These are phyloP conservation scores for Chaetodon trifascialis DNA, from an alignment of 2,113 vertebrate genomes.

Conservation along the genomic window DNA sequence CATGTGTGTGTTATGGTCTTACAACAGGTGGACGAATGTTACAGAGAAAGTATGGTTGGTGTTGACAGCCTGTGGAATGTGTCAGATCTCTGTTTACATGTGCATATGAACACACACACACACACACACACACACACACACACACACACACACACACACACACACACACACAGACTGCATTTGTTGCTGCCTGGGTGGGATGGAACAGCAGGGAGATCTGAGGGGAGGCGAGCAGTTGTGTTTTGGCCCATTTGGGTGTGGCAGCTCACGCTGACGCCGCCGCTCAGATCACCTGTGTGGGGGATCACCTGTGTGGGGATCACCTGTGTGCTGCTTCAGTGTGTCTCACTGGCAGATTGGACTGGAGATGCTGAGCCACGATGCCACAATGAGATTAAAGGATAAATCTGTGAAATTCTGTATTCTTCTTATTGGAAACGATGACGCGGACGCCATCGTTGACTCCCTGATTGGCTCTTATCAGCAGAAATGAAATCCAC, in stretches of 20 bases:
- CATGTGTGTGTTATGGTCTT: conserved; percentile 17
- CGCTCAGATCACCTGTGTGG: background rate
- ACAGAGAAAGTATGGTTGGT: conserved; percentile 63
- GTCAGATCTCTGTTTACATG: conserved; percentile 75
- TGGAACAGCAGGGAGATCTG: conserved; percentile 77
- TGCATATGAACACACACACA: conserved; percentile 62
- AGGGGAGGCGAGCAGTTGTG: conserved; percentile 71
- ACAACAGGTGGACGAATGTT: conserved; percentile 74
- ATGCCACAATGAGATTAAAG: conserved; percentile 5
- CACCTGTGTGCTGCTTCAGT: background rate
- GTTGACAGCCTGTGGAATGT: conserved; percentile 70
- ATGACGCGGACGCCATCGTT: too few relatives aligned
- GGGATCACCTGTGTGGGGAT: too few relatives aligned
- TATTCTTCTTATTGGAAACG: too few relatives aligned
- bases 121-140: conserved; percentile 64
- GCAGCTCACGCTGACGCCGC: conserved; percentile 62
- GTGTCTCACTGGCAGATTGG: conserved; percentile 3
- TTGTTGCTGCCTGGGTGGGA: conserved; percentile 81
- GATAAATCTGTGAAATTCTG: background rate
- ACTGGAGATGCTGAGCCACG: conserved; percentile 10
- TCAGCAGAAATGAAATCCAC: too few relatives aligned
- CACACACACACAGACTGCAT: conserved; percentile 56
- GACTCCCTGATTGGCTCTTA: too few relatives aligned
- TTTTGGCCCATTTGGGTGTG: conserved; percentile 75
- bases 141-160: conserved; percentile 56